These are phyloP conservation scores for Abscondita cerata DNA, from an alignment of 2,888 invertebrate genomes.

Conservation along the genomic window DNA sequence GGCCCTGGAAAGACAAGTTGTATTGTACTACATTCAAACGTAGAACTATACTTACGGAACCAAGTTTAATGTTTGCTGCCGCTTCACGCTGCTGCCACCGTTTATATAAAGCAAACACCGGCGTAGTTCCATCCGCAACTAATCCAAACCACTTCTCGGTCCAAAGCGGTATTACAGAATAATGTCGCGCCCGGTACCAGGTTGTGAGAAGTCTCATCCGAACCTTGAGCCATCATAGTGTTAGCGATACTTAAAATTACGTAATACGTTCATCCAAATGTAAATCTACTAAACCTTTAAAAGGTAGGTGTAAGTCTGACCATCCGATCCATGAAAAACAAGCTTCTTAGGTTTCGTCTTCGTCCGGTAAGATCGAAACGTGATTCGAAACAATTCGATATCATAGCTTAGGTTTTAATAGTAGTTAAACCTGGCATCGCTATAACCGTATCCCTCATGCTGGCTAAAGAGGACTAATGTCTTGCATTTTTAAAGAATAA, in stretches of 20 bases:
- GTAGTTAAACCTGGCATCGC: constrained; percentile 86
- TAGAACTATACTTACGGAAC: constrained; percentile 15
- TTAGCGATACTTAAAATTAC: constrained; percentile 97
- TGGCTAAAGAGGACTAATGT: constrained; percentile 85
- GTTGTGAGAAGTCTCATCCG: constrained; percentile 65
- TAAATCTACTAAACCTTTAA: constrained; percentile 97
- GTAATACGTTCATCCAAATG: constrained; percentile 98
- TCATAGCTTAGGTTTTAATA: constrained; percentile 66
- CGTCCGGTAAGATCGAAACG: constrained; percentile 92
- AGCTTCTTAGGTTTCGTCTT: constrained; percentile 99
- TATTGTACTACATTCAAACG: too few species aligned
- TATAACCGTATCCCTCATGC: constrained; percentile 82
- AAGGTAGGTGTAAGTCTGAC: constrained; percentile 91
- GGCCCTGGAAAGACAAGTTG: constrained; percentile 15
- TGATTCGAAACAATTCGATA: constrained; percentile 82
- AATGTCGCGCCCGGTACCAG: constrained; percentile 82
- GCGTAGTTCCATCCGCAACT: constrained; percentile 98
- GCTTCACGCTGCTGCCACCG: constrained; percentile 94
- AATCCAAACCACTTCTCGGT: constrained; percentile 96
- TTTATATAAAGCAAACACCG: constrained; percentile 94
- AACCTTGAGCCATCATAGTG: constrained; percentile 86
- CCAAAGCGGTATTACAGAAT: constrained; percentile 96
- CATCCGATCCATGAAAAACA: constrained; percentile 92
- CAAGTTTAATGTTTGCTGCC: constrained; percentile 54
- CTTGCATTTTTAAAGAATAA: constrained; percentile 78